Evolutionary conservation across 1,140 invertebrate species (phyloP).

Genomic region (Drosophila navojoa): DNA sequence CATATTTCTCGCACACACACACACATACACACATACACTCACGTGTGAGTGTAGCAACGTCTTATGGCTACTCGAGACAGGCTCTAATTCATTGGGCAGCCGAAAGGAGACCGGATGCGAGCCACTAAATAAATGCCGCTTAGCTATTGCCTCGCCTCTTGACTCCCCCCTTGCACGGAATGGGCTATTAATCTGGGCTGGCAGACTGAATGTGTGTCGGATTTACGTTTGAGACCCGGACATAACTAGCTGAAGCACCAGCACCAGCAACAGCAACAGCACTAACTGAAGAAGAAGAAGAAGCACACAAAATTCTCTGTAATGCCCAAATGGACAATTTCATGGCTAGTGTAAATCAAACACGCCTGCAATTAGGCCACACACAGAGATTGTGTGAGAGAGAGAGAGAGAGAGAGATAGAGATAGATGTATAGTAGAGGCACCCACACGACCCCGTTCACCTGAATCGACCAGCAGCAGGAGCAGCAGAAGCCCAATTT

Average conservation of each 20-base stretch:
- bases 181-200: constrained; percentile 67
- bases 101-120: constrained; percentile 44
- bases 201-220: constrained; percentile 64
- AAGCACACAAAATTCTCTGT: constrained; percentile 61
- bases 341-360: constrained; percentile 78
- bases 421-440: not conserved
- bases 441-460: constrained; percentile 6
- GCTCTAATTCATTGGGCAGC: constrained; percentile 40
- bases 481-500: constrained; percentile 45
- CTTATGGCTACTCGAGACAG: constrained; percentile 10
- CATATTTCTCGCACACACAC: not conserved
- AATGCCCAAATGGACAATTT: constrained; percentile 75
- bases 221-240: constrained; percentile 50
- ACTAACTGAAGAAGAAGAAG: not conserved
- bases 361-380: constrained; percentile 71
- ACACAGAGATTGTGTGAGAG: not conserved
- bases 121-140: constrained; percentile 71
- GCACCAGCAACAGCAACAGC: not conserved
- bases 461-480: constrained; percentile 24
- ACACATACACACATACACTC: not conserved
- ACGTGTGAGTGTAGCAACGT: not conserved
- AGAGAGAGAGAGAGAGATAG: no score
- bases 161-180: constrained; percentile 40
- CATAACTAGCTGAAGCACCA: no score
- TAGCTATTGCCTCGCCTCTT: constrained; percentile 35